Conservation (phyloP, 2,113 vertebrate genomes). For the Paracyprichromis sp. region DNA sequence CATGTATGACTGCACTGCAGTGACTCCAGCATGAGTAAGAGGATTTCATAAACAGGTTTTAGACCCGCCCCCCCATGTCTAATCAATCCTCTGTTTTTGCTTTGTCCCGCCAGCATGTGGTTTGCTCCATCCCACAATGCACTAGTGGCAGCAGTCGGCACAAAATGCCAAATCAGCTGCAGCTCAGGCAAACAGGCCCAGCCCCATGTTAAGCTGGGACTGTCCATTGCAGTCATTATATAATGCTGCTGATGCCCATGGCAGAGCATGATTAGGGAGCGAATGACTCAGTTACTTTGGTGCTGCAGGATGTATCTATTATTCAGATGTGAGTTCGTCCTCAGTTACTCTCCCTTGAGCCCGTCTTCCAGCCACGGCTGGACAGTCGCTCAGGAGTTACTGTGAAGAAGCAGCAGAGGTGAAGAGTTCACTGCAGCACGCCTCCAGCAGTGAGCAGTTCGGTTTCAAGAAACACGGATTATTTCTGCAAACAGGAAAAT, state of each 20-base stretch:
- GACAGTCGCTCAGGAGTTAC: not conserved
- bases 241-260: conserved; percentile 42
- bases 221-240: conserved; percentile 38
- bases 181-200: not conserved
- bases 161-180: conserved; percentile 7
- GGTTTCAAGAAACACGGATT: not conserved
- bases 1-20: not conserved
- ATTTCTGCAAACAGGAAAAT: not conserved
- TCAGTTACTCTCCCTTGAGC: not conserved
- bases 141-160: not conserved
- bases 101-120: not conserved
- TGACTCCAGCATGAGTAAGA: conserved; percentile 7
- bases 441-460: not conserved
- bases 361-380: not conserved
- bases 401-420: not conserved
- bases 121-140: not conserved
- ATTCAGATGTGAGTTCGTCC: conserved; percentile 31
- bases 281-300: conserved; percentile 26
- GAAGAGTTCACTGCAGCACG: not conserved
- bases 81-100: not conserved
- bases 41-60: conserved; percentile 29
- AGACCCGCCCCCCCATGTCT: not conserved
- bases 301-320: conserved; percentile 40
- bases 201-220: not conserved
- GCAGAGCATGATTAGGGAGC: not conserved